Base-by-base conservation (phyloP, 2,797 vertebrate genomes). In the Danionella dracula region DNA sequence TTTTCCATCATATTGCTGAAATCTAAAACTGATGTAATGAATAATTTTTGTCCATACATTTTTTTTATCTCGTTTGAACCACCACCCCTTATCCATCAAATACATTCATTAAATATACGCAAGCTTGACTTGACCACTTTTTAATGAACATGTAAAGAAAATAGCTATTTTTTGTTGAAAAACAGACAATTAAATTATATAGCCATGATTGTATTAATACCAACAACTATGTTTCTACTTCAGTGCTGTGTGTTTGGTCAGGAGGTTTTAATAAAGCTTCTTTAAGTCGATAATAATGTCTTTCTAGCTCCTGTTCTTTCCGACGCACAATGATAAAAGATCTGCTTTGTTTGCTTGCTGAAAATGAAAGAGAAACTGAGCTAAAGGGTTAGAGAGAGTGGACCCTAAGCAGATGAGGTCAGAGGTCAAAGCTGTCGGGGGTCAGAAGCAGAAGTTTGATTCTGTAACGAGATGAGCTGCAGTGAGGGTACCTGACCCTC, bases 401-500 rank as follows among this genome's bases (percentile, higher is more conserved):
- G 50, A 48, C 42, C 4, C 59, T 66, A 31, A 54, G 44, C 62
- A 54, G 62, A 44, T 20, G 40, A 51, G 70, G 70, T 76, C 46
- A 54, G 32, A 67, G 74, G 63, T 72, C 56, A 70, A 45, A 61
- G 46, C 35, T 38, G 41, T 57, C 16, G n/a, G 41, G 35, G 56
- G 61, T 40, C 31, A 40, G 27, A 41, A 46, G 41, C 41, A 54
- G 58, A 54, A 54, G 56, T 56, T 56, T 72, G 66, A 21, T 56
- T 61, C 66, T 53, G 56, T 61, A 48, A 53, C 56, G 29, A 51
- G 20, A 61, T 37, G 57, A 54, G 49, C 57, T 46, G 46, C 12
- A 55, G 34, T 56, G 23, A 53, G 49, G 48, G 68, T 57, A 48
- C 23, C 11, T 59, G 50, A 66, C 48, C 50, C 58, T 19, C n/a